Evolutionary conservation across 2,888 invertebrate species (phyloP).

Genomic region (Sinopyrophorus schimmeli): DNA sequence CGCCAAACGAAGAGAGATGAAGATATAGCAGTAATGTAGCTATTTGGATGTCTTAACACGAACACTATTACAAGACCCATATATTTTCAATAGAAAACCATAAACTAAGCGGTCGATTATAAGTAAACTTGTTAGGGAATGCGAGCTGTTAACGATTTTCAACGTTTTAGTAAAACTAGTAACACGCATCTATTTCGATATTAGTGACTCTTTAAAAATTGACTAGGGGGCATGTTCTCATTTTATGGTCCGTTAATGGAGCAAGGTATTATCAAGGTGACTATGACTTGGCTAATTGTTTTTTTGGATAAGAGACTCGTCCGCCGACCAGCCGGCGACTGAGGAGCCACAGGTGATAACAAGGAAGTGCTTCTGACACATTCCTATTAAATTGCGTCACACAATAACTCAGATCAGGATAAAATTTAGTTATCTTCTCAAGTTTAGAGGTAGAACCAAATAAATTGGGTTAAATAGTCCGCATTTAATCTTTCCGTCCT

Average conservation of each 20-base stretch:
- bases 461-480: too few species aligned
- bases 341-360: constrained; percentile 44
- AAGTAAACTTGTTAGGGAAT: neutral
- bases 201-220: constrained; percentile 13
- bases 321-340: constrained; percentile 33
- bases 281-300: constrained; percentile 37
- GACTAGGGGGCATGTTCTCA: constrained; percentile 26
- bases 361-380: constrained; percentile 42
- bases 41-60: constrained; percentile 7
- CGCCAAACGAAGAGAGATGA: too few species aligned
- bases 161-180: too few species aligned
- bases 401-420: too few species aligned
- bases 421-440: too few species aligned
- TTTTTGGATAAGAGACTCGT: constrained; percentile 30
- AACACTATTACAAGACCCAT: constrained; percentile 1
- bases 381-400: constrained; percentile 36
- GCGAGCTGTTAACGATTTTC: neutral
- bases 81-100: constrained; percentile 2
- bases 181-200: too few species aligned
- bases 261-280: constrained; percentile 35
- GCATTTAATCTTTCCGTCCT: too few species aligned
- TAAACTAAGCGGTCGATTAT: neutral
- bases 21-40: too few species aligned
- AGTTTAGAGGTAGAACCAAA: too few species aligned
- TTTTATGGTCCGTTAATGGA: constrained; percentile 36